Conservation (phyloP, 2,113 vertebrate genomes). For the Danionella cerebrum region DNA sequence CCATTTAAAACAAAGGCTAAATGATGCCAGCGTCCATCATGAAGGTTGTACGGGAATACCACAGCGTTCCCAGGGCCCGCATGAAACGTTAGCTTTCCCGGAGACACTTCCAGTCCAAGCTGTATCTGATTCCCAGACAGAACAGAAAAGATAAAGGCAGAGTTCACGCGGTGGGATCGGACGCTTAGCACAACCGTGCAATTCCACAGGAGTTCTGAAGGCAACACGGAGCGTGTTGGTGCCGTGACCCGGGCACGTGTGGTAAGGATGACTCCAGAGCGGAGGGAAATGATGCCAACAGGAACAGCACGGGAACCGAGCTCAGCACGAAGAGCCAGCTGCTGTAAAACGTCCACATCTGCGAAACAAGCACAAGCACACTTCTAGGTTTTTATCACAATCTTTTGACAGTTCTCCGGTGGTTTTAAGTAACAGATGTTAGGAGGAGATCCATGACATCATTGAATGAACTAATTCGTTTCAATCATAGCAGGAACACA, state of each 20-base stretch:
- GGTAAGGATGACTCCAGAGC: constrained; percentile 88
- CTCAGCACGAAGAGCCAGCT: constrained; percentile 83
- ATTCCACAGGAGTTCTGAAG: constrained; percentile 69
- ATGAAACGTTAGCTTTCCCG: constrained; percentile 77
- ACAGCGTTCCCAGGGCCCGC: constrained; percentile 80
- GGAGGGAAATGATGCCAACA: constrained; percentile 85
- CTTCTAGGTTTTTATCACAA: background rate
- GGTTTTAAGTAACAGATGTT: no score
- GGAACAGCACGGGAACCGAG: constrained; percentile 70
- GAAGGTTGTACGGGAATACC: constrained; percentile 82
- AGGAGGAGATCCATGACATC: no score
- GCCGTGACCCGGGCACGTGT: constrained; percentile 77
- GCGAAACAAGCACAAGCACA: constrained; percentile 31
- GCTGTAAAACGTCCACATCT: constrained; percentile 96
- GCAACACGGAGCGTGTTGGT: constrained; percentile 67
- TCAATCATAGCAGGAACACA: background rate
- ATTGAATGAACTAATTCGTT: background rate
- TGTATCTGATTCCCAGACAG: constrained; percentile 79
- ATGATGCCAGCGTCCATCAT: constrained; percentile 91
- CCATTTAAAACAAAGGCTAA: constrained; percentile 77
- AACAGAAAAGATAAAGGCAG: constrained; percentile 85
- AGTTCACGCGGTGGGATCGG: constrained; percentile 89
- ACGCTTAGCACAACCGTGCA: constrained; percentile 76
- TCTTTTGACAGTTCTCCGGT: no score
- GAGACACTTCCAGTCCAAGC: constrained; percentile 85